A percentile compares a stretch with the other conserved stretches of the same genome.
These are phyloP conservation scores for Bostrychus sinensis DNA, from an alignment of 2,113 vertebrate genomes.

Conservation along the genomic window DNA sequence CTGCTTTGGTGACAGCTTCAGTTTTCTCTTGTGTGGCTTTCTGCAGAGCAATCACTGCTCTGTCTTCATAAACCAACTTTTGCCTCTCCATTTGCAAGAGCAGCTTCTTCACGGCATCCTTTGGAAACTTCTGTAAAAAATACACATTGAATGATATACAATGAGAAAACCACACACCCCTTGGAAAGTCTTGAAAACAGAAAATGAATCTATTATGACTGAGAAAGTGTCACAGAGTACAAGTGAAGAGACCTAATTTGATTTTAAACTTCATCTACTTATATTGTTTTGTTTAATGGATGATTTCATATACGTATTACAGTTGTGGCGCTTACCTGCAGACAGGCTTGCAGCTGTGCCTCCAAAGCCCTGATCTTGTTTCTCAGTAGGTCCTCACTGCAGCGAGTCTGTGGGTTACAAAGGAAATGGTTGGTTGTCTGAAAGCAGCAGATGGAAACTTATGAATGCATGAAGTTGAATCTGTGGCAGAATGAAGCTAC, in stretches of 20 bases:
- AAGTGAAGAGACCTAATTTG: background rate
- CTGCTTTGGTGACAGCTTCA: conserved; percentile 80
- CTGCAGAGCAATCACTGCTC: conserved; percentile 85
- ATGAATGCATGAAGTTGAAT: conserved; percentile 36
- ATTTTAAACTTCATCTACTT: background rate
- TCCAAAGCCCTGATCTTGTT: conserved; percentile 87
- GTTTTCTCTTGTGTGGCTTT: conserved; percentile 87
- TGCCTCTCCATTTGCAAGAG: conserved; percentile 91
- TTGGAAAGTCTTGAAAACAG: background rate
- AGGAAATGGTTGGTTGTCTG: conserved; percentile 68
- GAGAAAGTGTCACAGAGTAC: no score
- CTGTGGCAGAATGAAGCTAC: conserved; percentile 13
- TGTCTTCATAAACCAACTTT: conserved; percentile 87
- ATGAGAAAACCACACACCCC: background rate
- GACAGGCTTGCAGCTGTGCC: conserved; percentile 87
- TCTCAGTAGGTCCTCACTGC: conserved; percentile 90
- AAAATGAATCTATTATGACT: background rate
- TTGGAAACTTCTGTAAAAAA: conserved; percentile 61
- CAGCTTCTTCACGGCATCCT: conserved; percentile 85
- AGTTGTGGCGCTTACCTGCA: conserved; percentile 83
- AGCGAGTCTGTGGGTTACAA: conserved; percentile 84
- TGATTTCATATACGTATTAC: background rate
- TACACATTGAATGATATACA: no score
- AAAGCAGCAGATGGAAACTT: conserved; percentile 42
- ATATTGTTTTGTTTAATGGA: background rate